Evolutionary conservation across 2,888 invertebrate genomes (phyloP).

Genomic region (Netelia inedita): DNA sequence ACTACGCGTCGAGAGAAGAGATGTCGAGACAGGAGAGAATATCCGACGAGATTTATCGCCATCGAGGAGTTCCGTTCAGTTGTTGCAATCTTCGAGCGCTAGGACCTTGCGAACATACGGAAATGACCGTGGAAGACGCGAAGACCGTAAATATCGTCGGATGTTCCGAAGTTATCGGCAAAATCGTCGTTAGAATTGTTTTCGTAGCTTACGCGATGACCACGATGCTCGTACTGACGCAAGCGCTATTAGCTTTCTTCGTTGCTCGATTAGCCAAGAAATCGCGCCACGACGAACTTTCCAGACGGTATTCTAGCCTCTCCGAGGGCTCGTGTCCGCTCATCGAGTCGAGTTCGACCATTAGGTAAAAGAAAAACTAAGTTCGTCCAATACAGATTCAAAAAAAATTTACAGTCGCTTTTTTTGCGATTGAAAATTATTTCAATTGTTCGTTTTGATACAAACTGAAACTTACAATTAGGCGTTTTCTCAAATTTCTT

Average conservation of each 20-base stretch:
- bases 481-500: neutral
- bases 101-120: slow-evolving; percentile 76
- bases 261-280: slow-evolving; percentile 71
- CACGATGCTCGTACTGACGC: slow-evolving; percentile 75
- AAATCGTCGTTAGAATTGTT: slow-evolving; percentile 76
- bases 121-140: slow-evolving; percentile 73
- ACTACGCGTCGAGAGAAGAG: slow-evolving; percentile 76
- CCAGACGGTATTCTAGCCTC: neutral
- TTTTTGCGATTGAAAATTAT: too few species aligned
- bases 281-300: slow-evolving; percentile 51
- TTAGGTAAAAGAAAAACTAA: slow-evolving; percentile 26
- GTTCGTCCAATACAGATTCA: too few species aligned
- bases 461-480: neutral
- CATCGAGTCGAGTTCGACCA: slow-evolving; percentile 9
- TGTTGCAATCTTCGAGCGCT: slow-evolving; percentile 77
- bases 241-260: slow-evolving; percentile 75
- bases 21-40: slow-evolving; percentile 71
- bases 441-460: neutral
- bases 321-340: slow-evolving; percentile 23
- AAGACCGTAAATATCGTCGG: slow-evolving; percentile 78
- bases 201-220: slow-evolving; percentile 80
- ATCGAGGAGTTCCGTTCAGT: slow-evolving; percentile 79
- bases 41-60: slow-evolving; percentile 74
- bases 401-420: too few species aligned
- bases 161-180: slow-evolving; percentile 76